Evolutionary conservation across 1,140 invertebrate species (phyloP).

Genomic region (Aplysia californica): DNA sequence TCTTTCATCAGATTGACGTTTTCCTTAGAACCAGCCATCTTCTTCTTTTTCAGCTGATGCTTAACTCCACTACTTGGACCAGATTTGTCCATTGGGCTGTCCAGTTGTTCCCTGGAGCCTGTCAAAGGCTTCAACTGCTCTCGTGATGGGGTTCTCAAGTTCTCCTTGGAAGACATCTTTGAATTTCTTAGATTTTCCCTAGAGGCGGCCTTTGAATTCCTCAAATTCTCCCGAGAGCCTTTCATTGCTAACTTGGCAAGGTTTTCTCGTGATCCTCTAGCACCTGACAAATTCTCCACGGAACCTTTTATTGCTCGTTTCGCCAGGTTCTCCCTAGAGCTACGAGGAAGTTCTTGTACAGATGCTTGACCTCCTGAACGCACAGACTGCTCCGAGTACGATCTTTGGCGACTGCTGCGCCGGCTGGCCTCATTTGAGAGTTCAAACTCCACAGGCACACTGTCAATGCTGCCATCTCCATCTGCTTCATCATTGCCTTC

Average conservation of each 20-base stretch:
- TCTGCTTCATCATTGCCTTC: constrained; percentile 16
- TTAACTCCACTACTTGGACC: too few species aligned
- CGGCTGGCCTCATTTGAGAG: not conserved
- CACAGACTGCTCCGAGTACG: constrained; percentile 3
- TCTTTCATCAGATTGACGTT: too few species aligned
- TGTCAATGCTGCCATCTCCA: not conserved
- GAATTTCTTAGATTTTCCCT: constrained; percentile 16
- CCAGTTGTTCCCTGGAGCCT: too few species aligned
- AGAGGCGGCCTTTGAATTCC: constrained; percentile 3
- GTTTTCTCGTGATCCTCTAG: constrained; percentile 5
- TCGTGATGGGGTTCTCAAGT: not conserved
- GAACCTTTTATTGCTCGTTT: too few species aligned
- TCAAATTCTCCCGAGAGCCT: constrained; percentile 16
- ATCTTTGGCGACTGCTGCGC: not conserved
- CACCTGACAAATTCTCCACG: not conserved
- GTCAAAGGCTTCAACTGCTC: constrained; percentile 14
- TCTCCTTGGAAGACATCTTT: too few species aligned
- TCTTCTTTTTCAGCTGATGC: too few species aligned
- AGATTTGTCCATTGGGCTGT: too few species aligned
- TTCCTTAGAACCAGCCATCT: too few species aligned
- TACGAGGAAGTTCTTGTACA: constrained; percentile 1
- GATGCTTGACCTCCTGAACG: constrained; percentile 1
- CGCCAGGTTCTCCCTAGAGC: not conserved
- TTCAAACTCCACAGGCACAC: too few species aligned
- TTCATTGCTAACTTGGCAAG: not conserved